These are phyloP conservation scores for Camponotus vicinus DNA, from an alignment of 1,140 invertebrate genomes.

Conservation along the genomic window DNA sequence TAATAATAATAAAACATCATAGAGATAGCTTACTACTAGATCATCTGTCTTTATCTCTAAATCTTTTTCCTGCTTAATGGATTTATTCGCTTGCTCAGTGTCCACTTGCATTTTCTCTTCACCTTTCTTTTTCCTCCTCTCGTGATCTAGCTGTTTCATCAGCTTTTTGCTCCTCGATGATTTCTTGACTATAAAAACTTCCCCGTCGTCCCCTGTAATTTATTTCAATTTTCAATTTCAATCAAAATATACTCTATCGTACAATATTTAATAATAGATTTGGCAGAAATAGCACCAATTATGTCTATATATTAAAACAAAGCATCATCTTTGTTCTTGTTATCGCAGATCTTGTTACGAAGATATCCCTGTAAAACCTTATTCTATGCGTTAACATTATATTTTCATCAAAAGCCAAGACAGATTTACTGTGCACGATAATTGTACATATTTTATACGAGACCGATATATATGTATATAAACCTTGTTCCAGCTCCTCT, in stretches of 20 bases:
- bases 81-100: slow-evolving; percentile 83
- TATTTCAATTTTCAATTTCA: slow-evolving; percentile 25
- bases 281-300: not conserved
- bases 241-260: not conserved
- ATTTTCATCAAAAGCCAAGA: not conserved
- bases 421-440: not conserved
- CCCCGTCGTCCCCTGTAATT: slow-evolving; percentile 92
- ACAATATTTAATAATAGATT: slow-evolving; percentile 12
- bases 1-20: slow-evolving; percentile 85
- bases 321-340: not conserved
- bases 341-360: not conserved
- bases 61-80: slow-evolving; percentile 86
- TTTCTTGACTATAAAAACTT: slow-evolving; percentile 98
- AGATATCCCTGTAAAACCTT: not conserved
- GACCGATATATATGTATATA: not conserved
- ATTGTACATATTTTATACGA: not conserved
- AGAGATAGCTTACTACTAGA: slow-evolving; percentile 87
- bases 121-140: slow-evolving; percentile 90
- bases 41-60: slow-evolving; percentile 88
- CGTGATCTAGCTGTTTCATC: slow-evolving; percentile 94
- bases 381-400: not conserved
- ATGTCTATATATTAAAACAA: slow-evolving; percentile 29
- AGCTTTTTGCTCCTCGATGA: slow-evolving; percentile 97
- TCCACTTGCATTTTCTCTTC: slow-evolving; percentile 87
- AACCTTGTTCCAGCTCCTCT: slow-evolving; percentile 91